Percentiles rank a stretch among this genome's conserved stretches.
Conservation (phyloP, 2,797 vertebrate species). For the Sebastes taczanowskii region DNA sequence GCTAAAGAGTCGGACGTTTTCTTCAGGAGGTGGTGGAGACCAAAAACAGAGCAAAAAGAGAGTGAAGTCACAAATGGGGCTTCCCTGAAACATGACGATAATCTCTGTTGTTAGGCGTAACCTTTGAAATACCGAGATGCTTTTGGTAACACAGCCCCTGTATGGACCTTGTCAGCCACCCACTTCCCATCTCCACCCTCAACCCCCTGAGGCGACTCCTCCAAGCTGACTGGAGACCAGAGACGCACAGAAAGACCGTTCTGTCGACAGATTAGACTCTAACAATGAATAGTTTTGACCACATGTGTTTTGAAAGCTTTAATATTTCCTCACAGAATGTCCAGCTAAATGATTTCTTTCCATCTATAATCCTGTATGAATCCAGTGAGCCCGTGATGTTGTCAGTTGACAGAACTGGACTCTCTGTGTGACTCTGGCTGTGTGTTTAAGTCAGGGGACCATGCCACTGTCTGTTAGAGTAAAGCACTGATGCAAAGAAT, state of each 20-base stretch:
- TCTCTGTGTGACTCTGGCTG: constrained; percentile 63
- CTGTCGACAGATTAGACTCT: constrained; percentile 30
- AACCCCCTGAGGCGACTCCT: constrained; percentile 44
- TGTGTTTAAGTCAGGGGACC: constrained; percentile 68
- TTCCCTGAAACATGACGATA: constrained; percentile 13
- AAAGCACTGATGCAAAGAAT: constrained; percentile 88
- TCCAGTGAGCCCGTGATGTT: constrained; percentile 35
- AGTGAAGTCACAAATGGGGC: constrained; percentile 16
- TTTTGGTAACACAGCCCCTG: constrained; percentile 56
- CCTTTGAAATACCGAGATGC: constrained; percentile 49
- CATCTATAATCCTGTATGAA: constrained; percentile 10
- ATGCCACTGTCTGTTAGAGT: constrained; percentile 77
- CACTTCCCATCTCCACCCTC: constrained; percentile 43
- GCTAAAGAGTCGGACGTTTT: background rate
- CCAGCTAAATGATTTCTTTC: constrained; percentile 9
- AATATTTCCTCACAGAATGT: constrained; percentile 46
- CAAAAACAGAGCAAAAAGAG: constrained; percentile 9
- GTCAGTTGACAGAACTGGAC: constrained; percentile 40
- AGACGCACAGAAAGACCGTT: constrained; percentile 48
- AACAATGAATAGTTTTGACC: constrained; percentile 15
- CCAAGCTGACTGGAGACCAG: constrained; percentile 72
- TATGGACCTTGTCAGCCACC: constrained; percentile 66
- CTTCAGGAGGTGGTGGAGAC: background rate
- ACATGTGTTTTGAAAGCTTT: constrained; percentile 56
- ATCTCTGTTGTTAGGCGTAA: constrained; percentile 10